Percentiles rank a stretch among this genome's conserved stretches.
phyloP scores from a whole-genome alignment of 92 coral and sea anemone genomes.

The Parazoanthus darwini region DNA sequence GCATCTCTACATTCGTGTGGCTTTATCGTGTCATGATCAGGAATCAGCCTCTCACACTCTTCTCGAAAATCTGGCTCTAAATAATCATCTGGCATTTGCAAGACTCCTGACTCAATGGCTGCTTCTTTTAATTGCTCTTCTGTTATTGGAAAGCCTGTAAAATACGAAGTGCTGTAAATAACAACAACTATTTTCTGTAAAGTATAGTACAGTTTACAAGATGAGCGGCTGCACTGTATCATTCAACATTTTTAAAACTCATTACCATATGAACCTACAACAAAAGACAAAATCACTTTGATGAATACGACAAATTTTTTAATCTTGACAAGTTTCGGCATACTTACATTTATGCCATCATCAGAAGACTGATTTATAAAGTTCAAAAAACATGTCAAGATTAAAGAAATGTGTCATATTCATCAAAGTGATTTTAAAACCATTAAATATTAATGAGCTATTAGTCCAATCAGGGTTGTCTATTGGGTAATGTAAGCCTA shows the following conservation, averaged over 20 bases:
- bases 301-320: constrained; percentile 12
- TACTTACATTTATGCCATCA: constrained; percentile 5
- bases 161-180: constrained; percentile 4
- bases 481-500: too few species aligned
- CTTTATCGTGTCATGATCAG: constrained; percentile 35
- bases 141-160: constrained; percentile 30
- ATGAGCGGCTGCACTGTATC: constrained; percentile 25
- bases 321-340: constrained; percentile 34
- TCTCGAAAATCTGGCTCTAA: constrained; percentile 32
- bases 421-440: too few species aligned
- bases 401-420: constrained; percentile 15
- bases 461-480: too few species aligned
- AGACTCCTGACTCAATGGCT: constrained; percentile 34
- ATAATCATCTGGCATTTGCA: constrained; percentile 30
- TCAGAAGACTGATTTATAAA: constrained; percentile 39
- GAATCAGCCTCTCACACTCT: constrained; percentile 35
- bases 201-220: constrained; percentile 22
- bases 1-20: constrained; percentile 38
- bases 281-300: constrained; percentile 38
- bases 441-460: too few species aligned
- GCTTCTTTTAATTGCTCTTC: constrained; percentile 34
- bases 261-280: constrained; percentile 28
- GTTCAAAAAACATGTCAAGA: constrained; percentile 36
- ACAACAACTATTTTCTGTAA: constrained; percentile 18
- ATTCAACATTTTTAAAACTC: constrained; percentile 20